Percentiles rank a stretch among this genome's conserved stretches.
These are phyloP conservation scores for Campylorhamphus procurvoides DNA, from an alignment of 2,113 vertebrate genomes.

Conservation along the genomic window DNA sequence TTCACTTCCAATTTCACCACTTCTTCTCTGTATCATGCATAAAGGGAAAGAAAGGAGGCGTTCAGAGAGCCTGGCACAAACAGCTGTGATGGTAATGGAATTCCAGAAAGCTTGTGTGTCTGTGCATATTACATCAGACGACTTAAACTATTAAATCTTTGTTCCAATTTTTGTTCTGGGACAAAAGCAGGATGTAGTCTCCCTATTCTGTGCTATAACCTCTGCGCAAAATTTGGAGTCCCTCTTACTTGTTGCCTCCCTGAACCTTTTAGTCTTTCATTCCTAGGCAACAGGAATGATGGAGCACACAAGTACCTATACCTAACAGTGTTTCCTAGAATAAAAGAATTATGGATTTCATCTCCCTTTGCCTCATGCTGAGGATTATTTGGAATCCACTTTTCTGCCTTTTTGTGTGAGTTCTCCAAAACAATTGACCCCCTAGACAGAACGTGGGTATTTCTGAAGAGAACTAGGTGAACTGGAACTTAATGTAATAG, in stretches of 20 bases:
- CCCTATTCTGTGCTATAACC: background rate
- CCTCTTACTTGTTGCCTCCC: background rate
- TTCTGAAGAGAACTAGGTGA: background rate
- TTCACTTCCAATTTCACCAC: background rate
- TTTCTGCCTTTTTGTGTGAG: background rate
- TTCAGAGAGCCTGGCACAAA: background rate
- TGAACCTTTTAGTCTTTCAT: background rate
- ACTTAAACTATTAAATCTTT: background rate
- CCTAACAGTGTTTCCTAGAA: background rate
- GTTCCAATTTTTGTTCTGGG: background rate
- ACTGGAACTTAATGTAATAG: background rate
- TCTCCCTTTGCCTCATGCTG: background rate
- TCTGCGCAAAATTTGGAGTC: background rate
- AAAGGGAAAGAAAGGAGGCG: background rate
- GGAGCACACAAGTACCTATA: background rate
- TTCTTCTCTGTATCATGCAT: background rate
- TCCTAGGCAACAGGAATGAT: background rate
- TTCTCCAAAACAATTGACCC: background rate
- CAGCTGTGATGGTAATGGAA: rapidly evolving
- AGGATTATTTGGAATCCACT: background rate
- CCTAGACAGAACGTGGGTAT: background rate
- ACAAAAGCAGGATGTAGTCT: background rate
- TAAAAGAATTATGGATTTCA: background rate
- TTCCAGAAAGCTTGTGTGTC: background rate
- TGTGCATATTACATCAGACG: background rate